Evolutionary conservation across 30 jellyfish, hydroid and myxozoan species (phyloP).

Genomic region (Pelagia noctiluca): DNA sequence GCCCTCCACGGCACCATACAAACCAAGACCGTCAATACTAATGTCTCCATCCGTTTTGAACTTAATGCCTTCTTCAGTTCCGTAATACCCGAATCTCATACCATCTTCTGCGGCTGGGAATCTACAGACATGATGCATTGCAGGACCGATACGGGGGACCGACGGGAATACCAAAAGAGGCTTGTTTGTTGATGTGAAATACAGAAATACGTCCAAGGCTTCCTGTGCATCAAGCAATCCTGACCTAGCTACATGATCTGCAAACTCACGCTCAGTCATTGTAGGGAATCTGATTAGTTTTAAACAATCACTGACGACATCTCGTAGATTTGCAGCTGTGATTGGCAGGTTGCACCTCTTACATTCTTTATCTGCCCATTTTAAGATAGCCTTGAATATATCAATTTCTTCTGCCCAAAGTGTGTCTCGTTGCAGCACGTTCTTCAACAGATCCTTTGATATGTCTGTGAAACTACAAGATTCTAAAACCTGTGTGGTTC

Average conservation of each 20-base stretch:
- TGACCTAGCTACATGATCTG: conserved; percentile 78
- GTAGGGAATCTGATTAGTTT: conserved; percentile 73
- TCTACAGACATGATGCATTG: conserved; percentile 80
- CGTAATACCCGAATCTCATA: conserved; percentile 79
- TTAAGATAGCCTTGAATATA: conserved; percentile 68
- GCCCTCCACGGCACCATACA: conserved; percentile 83
- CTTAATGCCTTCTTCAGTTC: conserved; percentile 79
- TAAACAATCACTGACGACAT: conserved; percentile 62
- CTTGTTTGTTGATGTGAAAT: conserved; percentile 70
- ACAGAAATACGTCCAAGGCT: conserved; percentile 62
- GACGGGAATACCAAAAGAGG: conserved; percentile 67
- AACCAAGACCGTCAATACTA: conserved; percentile 74
- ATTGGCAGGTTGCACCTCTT: conserved; percentile 29
- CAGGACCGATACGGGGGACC: conserved; percentile 74
- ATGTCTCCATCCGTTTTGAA: conserved; percentile 72
- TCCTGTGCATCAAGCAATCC: conserved; percentile 70
- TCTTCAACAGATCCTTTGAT: conserved; percentile 47
- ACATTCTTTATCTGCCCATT: conserved; percentile 81
- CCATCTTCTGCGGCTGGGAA: conserved; percentile 87
- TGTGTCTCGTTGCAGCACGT: conserved; percentile 71
- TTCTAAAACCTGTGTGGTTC: conserved; percentile 75
- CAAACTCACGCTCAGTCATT: conserved; percentile 81
- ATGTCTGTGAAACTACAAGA: conserved; percentile 70
- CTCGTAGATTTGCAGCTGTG: conserved; percentile 45
- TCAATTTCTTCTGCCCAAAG: conserved; percentile 84